Evolutionary conservation across 2,888 invertebrate species (phyloP), one percentile per base, ranked within the genome.

Genomic region (Trichopoda pennipes): DNA sequence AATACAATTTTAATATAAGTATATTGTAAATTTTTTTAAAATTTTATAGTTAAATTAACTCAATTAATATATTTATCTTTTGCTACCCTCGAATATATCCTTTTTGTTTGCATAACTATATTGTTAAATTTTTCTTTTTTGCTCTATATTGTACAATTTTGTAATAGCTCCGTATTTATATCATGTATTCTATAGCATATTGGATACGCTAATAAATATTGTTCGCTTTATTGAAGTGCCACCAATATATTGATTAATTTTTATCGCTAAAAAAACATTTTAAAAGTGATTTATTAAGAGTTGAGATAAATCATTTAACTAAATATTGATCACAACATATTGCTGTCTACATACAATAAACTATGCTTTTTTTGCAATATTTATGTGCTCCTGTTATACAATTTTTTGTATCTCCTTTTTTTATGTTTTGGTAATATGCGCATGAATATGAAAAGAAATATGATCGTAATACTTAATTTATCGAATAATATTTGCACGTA

Each of bases 241-340:
- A 87, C 86, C 85, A 85, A 81, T 81, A 79, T 84, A 86, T 87
- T 88, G 87, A 87, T 87, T 88, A 88, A 88, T 88, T 88, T 87
- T 87, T 87, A 89, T 88, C 87, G 86, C 84, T 81, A 81, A 78
- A 81, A 78, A 81, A 81, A 81, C 85, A 87, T 87, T 87, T 86
- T 85, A 87, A 81, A 81, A 85, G 85, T 89, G 88, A 89, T 90
- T 89, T 90, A 90, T 90, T 86, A 86, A 85, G 87, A 85, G 84
- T 84, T 85, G 82, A 87, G 87, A 88, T 90, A 89, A 89, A 90
- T 89, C 89, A 89, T 85, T 87, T 87, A 86, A 85, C 83, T 83
- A 84, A 80, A 81, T 81, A 84, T 84, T 83, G 83, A 81, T 77
- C 80, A 84, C 70, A 84, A 82, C 83, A 84, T 79, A 81, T 69